Evolutionary conservation across 2,113 vertebrate species (phyloP).

Genomic region (Pollachius pollachius): DNA sequence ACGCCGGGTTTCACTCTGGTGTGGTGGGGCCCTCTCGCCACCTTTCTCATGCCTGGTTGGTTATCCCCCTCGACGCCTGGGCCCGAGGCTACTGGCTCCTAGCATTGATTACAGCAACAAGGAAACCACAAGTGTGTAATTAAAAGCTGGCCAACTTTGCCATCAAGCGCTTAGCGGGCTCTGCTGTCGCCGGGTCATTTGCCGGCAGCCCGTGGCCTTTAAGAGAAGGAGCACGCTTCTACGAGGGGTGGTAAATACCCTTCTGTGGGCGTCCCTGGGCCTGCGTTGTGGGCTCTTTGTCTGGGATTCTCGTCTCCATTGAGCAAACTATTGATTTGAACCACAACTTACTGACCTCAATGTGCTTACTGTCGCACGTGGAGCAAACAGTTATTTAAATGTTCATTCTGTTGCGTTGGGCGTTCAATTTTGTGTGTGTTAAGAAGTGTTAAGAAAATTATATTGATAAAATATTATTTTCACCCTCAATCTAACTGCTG

Average conservation of each 20-base stretch:
- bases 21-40: conserved; percentile 16
- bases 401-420: no score
- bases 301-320: neutral
- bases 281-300: conserved; percentile 10
- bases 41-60: conserved; percentile 10
- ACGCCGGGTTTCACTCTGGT: conserved; percentile 23
- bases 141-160: conserved; percentile 65
- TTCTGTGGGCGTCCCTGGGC: conserved; percentile 27
- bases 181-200: conserved; percentile 49
- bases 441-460: no score
- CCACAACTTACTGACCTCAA: no score
- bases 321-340: no score
- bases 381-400: no score
- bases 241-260: neutral
- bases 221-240: conserved; percentile 41
- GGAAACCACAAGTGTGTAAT: conserved; percentile 54
- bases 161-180: conserved; percentile 64
- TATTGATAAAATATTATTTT: no score
- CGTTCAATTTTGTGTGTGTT: no score
- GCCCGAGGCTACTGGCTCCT: conserved; percentile 26
- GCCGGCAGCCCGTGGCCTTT: conserved; percentile 41
- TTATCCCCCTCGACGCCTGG: conserved; percentile 2
- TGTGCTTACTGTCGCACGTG: no score
- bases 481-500: no score
- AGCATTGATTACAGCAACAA: conserved; percentile 64